Percentiles rank a stretch among this genome's conserved stretches.
Conservation (phyloP, 2,888 invertebrate genomes). For the Boloria selene region DNA sequence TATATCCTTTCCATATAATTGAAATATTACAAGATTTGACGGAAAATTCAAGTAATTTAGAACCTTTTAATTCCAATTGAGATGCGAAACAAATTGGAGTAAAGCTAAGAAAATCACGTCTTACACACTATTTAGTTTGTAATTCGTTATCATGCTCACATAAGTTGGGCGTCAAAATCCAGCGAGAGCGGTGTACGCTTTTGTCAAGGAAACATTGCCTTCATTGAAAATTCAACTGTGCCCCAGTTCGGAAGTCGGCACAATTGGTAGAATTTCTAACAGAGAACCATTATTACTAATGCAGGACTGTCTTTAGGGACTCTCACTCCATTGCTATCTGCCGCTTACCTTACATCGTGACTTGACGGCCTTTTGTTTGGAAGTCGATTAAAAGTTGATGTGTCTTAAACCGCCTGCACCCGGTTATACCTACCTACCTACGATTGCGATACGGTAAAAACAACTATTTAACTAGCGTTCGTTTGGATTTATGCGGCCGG, state of each 20-base stretch:
- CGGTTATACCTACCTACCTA: too few species aligned
- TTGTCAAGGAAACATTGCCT: conserved; percentile 39
- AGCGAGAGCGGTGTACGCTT: conserved; percentile 25
- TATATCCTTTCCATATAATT: too few species aligned
- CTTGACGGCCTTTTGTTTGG: conserved; percentile 60
- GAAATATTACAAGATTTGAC: too few species aligned
- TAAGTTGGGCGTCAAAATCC: conserved; percentile 29
- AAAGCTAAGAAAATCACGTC: too few species aligned
- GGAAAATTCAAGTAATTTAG: too few species aligned
- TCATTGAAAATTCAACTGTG: conserved; percentile 42
- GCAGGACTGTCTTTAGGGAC: conserved; percentile 42
- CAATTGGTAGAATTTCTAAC: conserved; percentile 39
- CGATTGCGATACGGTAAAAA: conserved; percentile 30
- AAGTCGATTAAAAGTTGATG: conserved; percentile 47
- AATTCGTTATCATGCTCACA: conserved; percentile 29
- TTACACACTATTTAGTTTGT: conserved; percentile 23
- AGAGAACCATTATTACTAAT: conserved; percentile 43
- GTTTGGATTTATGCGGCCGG: conserved; percentile 38
- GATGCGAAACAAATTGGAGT: too few species aligned
- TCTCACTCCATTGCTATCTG: conserved; percentile 24
- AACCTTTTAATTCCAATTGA: too few species aligned
- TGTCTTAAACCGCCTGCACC: conserved; percentile 41
- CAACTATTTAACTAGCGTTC: conserved; percentile 40
- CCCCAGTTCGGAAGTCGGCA: conserved; percentile 39
- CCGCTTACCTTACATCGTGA: conserved; percentile 6